phyloP scores from a whole-genome alignment of 2,113 vertebrate species.

The Charina bottae region DNA sequence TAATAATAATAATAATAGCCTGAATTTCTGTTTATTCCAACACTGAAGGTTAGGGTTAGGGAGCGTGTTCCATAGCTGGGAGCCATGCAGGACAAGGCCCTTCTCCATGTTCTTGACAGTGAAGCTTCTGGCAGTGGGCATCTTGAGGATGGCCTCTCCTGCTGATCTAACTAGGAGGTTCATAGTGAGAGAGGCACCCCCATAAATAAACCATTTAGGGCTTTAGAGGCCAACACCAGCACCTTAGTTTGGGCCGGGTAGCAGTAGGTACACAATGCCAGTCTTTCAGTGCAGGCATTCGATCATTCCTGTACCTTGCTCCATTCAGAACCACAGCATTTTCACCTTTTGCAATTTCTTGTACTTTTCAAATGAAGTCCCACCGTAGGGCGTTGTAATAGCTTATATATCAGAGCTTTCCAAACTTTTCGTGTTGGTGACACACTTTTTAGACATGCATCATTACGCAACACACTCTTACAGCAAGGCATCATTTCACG shows the following conservation, averaged over 20 bases:
- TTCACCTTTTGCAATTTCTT: background rate
- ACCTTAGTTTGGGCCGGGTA: background rate
- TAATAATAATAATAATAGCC: background rate
- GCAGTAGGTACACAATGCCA: background rate
- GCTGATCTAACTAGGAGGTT: background rate
- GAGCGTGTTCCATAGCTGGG: accelerated
- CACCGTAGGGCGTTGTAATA: background rate
- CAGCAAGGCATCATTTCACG: no score
- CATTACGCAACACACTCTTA: no score
- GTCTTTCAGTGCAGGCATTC: background rate
- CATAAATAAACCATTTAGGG: background rate
- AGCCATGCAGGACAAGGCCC: background rate
- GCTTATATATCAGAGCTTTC: no score
- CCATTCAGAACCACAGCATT: background rate
- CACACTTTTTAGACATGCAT: no score
- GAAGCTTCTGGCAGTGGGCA: background rate
- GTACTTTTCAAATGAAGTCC: background rate
- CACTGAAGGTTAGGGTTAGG: background rate
- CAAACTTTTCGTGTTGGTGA: no score
- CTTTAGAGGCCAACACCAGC: background rate
- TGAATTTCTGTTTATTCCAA: background rate
- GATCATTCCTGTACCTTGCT: background rate
- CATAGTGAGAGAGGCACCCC: background rate
- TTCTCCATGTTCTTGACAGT: background rate
- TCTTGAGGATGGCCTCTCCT: background rate